These are phyloP conservation scores for Alligator sinensis DNA, from an alignment of 2,113 vertebrate genomes.

Conservation along the genomic window DNA sequence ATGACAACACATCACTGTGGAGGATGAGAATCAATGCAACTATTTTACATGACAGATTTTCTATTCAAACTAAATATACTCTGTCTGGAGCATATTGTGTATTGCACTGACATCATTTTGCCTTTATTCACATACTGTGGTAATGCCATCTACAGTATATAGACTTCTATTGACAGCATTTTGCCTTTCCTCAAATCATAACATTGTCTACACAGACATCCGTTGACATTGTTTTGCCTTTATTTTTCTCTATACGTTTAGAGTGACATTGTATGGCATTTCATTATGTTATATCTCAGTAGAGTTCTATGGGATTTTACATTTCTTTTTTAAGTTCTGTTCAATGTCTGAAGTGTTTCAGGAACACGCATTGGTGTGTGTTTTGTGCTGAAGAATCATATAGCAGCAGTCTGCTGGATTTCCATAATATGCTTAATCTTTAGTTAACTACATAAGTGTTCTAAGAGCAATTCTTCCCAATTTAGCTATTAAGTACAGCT, in stretches of 20 bases:
- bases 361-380: background rate
- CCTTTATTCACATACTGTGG: constrained; percentile 60
- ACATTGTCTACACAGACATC: constrained; percentile 66
- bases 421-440: background rate
- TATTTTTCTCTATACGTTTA: constrained; percentile 43
- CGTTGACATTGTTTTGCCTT: constrained; percentile 59
- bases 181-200: constrained; percentile 69
- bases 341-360: constrained; percentile 30
- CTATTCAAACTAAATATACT: constrained; percentile 66
- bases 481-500: background rate
- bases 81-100: constrained; percentile 58
- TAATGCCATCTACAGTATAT: constrained; percentile 59
- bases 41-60: constrained; percentile 65
- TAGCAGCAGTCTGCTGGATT: background rate
- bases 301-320: constrained; percentile 53
- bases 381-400: background rate
- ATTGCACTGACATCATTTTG: constrained; percentile 68
- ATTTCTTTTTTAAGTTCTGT: constrained; percentile 65
- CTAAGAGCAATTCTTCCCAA: background rate
- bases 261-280: constrained; percentile 70
- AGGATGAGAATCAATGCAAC: constrained; percentile 59
- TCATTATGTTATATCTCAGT: constrained; percentile 25
- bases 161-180: constrained; percentile 65
- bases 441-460: background rate
- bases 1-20: constrained; percentile 63